Conservation (phyloP, 2,888 invertebrate species). For the Ophioninae sp. region DNA sequence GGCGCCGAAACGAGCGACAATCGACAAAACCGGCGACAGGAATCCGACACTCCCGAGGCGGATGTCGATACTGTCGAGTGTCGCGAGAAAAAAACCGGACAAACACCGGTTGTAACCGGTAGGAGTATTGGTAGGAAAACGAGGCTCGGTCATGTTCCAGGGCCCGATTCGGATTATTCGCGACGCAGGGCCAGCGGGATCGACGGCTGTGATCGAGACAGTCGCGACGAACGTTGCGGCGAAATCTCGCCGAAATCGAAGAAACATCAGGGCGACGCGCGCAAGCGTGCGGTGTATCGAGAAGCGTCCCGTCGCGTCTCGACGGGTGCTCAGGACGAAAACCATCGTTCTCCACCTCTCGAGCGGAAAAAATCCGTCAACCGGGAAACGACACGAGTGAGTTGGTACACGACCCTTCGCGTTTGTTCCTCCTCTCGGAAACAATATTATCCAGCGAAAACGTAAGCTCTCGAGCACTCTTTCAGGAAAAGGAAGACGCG, state of each 20-base stretch:
- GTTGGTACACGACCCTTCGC: not conserved
- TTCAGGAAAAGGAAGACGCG: not conserved
- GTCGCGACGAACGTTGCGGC: not conserved
- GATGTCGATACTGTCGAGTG: constrained; percentile 27
- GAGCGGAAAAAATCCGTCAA: constrained; percentile 1
- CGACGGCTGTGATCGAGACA: no score
- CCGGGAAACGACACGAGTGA: not conserved
- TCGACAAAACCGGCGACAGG: not conserved
- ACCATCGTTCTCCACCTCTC: not conserved
- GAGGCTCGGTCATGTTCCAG: not conserved
- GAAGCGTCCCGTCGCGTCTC: not conserved
- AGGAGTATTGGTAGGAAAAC: not conserved
- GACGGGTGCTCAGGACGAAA: not conserved
- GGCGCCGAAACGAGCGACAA: constrained; percentile 44
- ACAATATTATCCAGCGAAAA: no score
- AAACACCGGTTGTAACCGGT: not conserved
- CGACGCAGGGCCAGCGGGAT: not conserved
- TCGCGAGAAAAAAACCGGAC: constrained; percentile 9
- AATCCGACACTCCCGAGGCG: constrained; percentile 14
- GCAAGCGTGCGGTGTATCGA: not conserved
- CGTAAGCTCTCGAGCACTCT: not conserved
- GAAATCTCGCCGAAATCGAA: no score
- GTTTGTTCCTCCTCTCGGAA: not conserved
- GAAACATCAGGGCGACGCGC: no score
- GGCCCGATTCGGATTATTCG: not conserved